Evolutionary conservation across 1,140 invertebrate genomes (phyloP).

Genomic region (Lasaia peninsularis): DNA sequence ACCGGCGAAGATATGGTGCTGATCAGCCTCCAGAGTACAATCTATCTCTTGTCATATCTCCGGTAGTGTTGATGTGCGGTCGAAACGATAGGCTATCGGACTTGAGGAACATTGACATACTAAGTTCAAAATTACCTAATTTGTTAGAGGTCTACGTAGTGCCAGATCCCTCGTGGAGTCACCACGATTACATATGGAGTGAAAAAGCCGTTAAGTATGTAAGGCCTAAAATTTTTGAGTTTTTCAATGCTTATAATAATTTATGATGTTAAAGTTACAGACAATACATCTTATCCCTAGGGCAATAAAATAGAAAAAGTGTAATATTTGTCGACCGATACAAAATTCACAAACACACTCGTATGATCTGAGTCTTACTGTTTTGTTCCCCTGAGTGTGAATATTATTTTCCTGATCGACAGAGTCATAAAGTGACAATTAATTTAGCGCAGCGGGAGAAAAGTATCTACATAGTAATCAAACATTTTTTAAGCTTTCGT

Average conservation of each 20-base stretch:
- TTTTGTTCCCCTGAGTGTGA: no score
- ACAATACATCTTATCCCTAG: no score
- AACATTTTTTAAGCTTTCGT: no score
- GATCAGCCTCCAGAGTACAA: constrained; percentile 78
- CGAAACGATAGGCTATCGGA: constrained; percentile 80
- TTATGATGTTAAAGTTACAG: not conserved
- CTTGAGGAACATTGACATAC: constrained; percentile 76
- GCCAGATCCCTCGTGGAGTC: constrained; percentile 53
- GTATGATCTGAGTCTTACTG: no score
- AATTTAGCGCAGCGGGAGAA: no score
- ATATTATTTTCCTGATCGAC: no score
- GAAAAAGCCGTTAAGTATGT: constrained; percentile 38
- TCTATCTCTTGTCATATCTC: constrained; percentile 75
- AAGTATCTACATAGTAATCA: no score
- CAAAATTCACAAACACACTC: no score
- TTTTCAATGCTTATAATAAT: constrained; percentile 34
- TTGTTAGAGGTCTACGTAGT: constrained; percentile 56
- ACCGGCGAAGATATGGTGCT: constrained; percentile 76
- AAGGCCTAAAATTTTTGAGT: constrained; percentile 48
- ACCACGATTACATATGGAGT: constrained; percentile 55
- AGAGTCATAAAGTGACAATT: no score
- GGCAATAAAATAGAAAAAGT: no score
- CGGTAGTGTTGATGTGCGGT: constrained; percentile 80
- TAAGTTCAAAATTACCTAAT: constrained; percentile 74
- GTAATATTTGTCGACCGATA: no score